Base-by-base conservation (phyloP, 2,113 vertebrate genomes). In the Erythrocebus patas region DNA sequence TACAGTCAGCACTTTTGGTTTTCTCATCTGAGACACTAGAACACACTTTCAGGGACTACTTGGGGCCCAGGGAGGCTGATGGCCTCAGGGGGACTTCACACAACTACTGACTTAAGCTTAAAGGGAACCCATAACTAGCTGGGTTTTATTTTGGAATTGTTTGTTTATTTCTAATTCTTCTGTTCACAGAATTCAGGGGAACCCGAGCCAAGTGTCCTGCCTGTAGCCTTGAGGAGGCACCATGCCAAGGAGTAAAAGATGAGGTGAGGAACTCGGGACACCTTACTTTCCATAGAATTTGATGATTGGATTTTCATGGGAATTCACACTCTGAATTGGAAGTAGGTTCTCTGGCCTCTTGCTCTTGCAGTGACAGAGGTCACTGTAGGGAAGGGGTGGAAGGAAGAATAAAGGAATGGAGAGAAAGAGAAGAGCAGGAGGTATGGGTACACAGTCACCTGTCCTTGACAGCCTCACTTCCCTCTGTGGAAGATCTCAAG, bases 151-250 rank as follows among this genome's bases (percentile, higher is more conserved):
- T 68, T 43, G 38, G 45, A 59, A 32, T 38, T 52, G 32, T 48
- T 40, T 23, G 27, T 86, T 84, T 94, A 32, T 70, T 92, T 89
- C 83, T 89, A 45, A 70, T 85, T 64, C 17, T 64, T 95, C 40
- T 35, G 25, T 40, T 78, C 43, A 40, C 20, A 57, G 84, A 84
- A 50, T 70, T 18, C 61, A 86, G 73, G 57, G 23, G 66, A 78
- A 10, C 43, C 25, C 8, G 5, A 86, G 45, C 30, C 50, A 70
- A 35, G 27, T 0, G 3, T 12, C 52, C 35, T 5, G 6, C 50
- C 32, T 14, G 35, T 4, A 3, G 52, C 40, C n/a, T 23, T 0
- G 17, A 86, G 68, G 32, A 40, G 11, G 1, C 7, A 0, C 14
- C 30, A 64, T 4, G 25, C 50, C 50, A 43, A 52, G 20, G 17